Evolutionary conservation across 2,113 vertebrate genomes (phyloP).

Genomic region (Lipotes vexillifer): DNA sequence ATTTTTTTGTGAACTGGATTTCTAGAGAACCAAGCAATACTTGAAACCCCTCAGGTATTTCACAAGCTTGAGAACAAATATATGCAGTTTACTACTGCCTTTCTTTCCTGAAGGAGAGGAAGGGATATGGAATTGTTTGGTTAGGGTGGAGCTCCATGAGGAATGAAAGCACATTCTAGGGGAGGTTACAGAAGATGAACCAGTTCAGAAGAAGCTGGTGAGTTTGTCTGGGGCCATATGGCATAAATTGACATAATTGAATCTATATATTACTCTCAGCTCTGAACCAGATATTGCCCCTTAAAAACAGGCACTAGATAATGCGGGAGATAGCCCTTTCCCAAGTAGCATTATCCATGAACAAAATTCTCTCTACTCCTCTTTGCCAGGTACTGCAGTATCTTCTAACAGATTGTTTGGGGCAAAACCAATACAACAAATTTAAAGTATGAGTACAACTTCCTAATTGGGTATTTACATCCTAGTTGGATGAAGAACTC

Average conservation of each 20-base stretch:
- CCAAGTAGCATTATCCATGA: background rate
- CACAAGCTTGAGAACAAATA: background rate
- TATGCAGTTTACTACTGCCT: background rate
- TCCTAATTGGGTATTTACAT: background rate
- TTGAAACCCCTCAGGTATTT: background rate
- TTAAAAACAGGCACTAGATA: background rate
- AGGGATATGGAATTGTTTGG: background rate
- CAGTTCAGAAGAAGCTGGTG: background rate
- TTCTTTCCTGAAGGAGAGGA: background rate
- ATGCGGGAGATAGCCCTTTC: background rate
- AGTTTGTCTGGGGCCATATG: background rate
- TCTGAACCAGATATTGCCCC: background rate
- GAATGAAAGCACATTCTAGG: background rate
- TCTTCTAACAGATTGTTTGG: background rate
- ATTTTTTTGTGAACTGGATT: background rate
- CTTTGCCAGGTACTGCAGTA: background rate
- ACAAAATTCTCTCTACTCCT: background rate
- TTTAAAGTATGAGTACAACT: background rate
- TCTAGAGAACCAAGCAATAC: background rate
- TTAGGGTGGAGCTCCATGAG: background rate
- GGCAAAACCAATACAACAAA: background rate
- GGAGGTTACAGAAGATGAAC: background rate
- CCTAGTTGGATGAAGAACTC: background rate
- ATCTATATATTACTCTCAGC: background rate
- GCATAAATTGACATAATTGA: background rate